Conservation (phyloP, 2,797 vertebrate genomes). For the Sebastes vulpes region DNA sequence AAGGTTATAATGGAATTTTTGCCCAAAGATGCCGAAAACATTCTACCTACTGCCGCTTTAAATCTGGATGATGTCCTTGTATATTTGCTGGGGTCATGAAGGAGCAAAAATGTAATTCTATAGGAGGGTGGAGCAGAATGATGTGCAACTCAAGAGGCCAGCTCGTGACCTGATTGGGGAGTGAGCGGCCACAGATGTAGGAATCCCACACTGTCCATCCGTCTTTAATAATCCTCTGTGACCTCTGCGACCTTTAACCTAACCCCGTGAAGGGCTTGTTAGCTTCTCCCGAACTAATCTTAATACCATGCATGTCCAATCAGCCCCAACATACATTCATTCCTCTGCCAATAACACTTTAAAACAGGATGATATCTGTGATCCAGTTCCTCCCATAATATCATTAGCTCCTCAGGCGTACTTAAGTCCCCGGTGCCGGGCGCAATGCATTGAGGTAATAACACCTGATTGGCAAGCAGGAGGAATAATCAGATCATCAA, state of each 20-base stretch:
- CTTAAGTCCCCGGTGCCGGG: constrained; percentile 2
- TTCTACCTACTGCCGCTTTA: background rate
- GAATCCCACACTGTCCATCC: background rate
- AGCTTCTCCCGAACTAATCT: background rate
- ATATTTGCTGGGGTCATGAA: background rate
- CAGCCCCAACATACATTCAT: background rate
- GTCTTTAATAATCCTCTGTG: background rate
- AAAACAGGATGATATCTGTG: constrained; percentile 22
- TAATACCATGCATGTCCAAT: background rate
- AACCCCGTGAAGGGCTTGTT: background rate
- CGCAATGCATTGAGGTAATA: constrained; percentile 47
- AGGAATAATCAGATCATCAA: constrained; percentile 62
- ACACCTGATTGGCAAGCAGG: constrained; percentile 15
- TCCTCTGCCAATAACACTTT: constrained; percentile 9
- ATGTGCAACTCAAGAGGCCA: background rate
- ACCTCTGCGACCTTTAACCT: constrained; percentile 14
- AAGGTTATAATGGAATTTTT: too few relatives aligned
- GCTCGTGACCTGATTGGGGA: background rate
- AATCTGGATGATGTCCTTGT: background rate
- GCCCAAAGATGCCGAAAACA: fast-evolving
- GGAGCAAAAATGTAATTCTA: background rate
- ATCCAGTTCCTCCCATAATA: constrained; percentile 40
- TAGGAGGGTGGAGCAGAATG: background rate
- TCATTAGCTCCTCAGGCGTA: constrained; percentile 16
- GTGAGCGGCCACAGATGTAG: background rate